These are phyloP conservation scores for Heliconius hortense DNA, from an alignment of 2,888 invertebrate species.

Conservation along the genomic window DNA sequence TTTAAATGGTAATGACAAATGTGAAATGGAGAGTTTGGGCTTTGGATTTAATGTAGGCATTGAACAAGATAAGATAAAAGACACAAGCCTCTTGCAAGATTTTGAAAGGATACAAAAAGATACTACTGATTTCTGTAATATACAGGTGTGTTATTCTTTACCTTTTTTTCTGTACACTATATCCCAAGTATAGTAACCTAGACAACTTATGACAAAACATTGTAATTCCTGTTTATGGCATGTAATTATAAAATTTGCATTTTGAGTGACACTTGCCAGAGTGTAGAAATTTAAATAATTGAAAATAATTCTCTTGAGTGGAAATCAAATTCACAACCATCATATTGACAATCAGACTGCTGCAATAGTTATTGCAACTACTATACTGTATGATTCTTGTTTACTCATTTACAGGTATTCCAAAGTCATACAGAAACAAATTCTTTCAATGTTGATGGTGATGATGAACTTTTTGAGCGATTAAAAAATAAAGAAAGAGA, in stretches of 20 bases:
- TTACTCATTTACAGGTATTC: constrained; percentile 63
- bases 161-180: background rate
- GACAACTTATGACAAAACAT: background rate
- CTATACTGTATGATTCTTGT: background rate
- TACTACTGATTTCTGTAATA: constrained; percentile 78
- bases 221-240: too few species aligned
- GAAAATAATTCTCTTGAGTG: too few species aligned
- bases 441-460: constrained; percentile 70
- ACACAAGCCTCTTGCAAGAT: constrained; percentile 75
- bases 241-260: too few species aligned
- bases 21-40: constrained; percentile 72
- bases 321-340: too few species aligned
- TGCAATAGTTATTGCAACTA: background rate
- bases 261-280: too few species aligned
- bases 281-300: too few species aligned
- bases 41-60: constrained; percentile 74
- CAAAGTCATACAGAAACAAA: constrained; percentile 74
- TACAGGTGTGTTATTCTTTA: constrained; percentile 58
- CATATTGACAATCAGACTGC: too few species aligned
- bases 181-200: background rate
- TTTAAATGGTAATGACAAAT: constrained; percentile 73
- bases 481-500: constrained; percentile 82
- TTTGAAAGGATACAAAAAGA: constrained; percentile 85
- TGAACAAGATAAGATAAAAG: constrained; percentile 74
- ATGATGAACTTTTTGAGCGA: constrained; percentile 76